A percentile compares a stretch with the other conserved stretches of the same genome.
phyloP scores from a whole-genome alignment of 2,797 vertebrate species.

The Alauda arvensis region DNA sequence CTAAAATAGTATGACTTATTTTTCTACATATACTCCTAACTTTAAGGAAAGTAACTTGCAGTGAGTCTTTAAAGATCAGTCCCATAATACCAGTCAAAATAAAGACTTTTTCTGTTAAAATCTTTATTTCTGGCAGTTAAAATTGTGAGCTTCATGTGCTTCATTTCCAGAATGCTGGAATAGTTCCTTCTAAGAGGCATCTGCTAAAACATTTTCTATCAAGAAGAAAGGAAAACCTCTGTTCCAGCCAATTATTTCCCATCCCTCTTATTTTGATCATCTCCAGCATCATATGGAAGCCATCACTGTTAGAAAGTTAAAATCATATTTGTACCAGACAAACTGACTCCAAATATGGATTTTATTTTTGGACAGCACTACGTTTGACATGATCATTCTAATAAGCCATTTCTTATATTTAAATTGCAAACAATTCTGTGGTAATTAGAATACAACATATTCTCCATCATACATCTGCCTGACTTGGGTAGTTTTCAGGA shows the following conservation, averaged over 20 bases:
- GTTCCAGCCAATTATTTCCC: slow-evolving; percentile 44
- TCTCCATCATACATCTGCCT: neutral
- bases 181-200: slow-evolving; percentile 17
- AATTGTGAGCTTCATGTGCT: neutral
- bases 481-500: slow-evolving; percentile 3
- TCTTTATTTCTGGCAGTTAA: neutral
- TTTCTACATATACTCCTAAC: neutral
- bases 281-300: slow-evolving; percentile 63
- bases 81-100: slow-evolving; percentile 1
- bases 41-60: neutral
- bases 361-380: slow-evolving; percentile 51
- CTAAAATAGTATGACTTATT: neutral
- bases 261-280: slow-evolving; percentile 37
- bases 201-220: slow-evolving; percentile 47
- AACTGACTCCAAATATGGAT: slow-evolving; percentile 54
- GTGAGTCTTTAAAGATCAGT: neutral
- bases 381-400: slow-evolving; percentile 23
- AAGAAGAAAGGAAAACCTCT: slow-evolving; percentile 46
- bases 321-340: slow-evolving; percentile 62
- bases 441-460: slow-evolving; percentile 29
- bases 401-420: slow-evolving; percentile 36
- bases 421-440: slow-evolving; percentile 37
- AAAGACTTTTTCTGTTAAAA: neutral
- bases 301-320: slow-evolving; percentile 56
- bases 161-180: slow-evolving; percentile 30